phyloP scores from a whole-genome alignment of 2,113 vertebrate species.

The Choloepus hoffmanni region DNA sequence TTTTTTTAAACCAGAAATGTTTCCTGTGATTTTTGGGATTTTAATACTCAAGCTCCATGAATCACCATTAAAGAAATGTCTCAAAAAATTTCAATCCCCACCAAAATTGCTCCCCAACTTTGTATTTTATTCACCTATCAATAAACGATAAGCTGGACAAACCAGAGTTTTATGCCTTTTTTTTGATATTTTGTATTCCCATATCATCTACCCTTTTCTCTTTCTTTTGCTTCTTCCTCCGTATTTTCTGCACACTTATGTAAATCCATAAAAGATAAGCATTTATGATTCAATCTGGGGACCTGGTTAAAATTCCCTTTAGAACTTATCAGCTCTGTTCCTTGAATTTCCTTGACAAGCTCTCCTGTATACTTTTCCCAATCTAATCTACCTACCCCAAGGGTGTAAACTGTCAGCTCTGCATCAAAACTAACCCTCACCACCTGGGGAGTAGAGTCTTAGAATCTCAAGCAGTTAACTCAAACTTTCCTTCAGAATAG shows the following conservation, averaged over 20 bases:
- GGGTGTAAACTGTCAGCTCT: conserved; percentile 52
- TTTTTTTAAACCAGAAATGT: too few relatives aligned
- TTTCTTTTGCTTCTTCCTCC: conserved; percentile 13
- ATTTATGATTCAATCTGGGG: conserved; percentile 56
- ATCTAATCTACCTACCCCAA: conserved; percentile 50
- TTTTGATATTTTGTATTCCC: conserved; percentile 27
- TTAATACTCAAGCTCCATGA: neutral
- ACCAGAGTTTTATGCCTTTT: neutral
- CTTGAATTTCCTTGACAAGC: conserved; percentile 67
- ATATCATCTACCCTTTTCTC: neutral
- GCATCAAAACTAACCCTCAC: conserved; percentile 66
- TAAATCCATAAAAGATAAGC: conserved; percentile 65
- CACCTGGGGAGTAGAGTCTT: neutral
- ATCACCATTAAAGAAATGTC: conserved; percentile 23
- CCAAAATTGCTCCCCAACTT: neutral
- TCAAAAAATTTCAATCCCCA: neutral
- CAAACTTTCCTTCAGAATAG: conserved; percentile 55
- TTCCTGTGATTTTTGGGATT: neutral
- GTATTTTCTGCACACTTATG: conserved; percentile 42
- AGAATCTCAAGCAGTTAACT: conserved; percentile 39
- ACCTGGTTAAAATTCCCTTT: conserved; percentile 59
- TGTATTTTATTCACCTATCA: conserved; percentile 38
- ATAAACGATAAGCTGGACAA: conserved; percentile 26
- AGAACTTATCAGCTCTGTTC: conserved; percentile 31
- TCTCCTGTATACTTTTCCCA: conserved; percentile 36